phyloP scores from a whole-genome alignment of 1,140 invertebrate species.

The Lepidostoma basale region DNA sequence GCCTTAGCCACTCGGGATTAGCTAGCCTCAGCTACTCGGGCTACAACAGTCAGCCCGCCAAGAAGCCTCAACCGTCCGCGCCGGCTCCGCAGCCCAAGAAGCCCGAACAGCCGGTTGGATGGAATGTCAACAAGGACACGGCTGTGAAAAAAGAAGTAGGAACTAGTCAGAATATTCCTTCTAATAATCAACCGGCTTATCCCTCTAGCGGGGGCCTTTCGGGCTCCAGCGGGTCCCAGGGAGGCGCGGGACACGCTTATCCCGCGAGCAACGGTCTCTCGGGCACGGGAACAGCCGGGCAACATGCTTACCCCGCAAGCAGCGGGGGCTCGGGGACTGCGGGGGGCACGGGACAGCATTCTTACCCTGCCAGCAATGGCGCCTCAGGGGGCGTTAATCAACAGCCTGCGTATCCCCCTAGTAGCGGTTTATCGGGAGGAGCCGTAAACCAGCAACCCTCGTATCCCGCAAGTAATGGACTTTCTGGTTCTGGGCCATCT shows the following conservation, averaged over 20 bases:
- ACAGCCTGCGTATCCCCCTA: constrained; percentile 31
- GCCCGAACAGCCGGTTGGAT: constrained; percentile 21
- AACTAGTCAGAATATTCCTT: constrained; percentile 24
- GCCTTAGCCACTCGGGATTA: constrained; percentile 19
- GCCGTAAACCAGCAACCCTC: constrained; percentile 32
- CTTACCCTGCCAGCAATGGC: constrained; percentile 29
- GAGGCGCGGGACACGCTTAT: constrained; percentile 23
- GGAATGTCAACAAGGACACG: constrained; percentile 37
- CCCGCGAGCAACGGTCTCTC: constrained; percentile 32
- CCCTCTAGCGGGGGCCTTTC: constrained; percentile 22
- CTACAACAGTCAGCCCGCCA: constrained; percentile 13
- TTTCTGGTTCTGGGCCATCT: constrained; percentile 31
- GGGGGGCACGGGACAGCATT: constrained; percentile 42
- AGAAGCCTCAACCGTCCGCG: constrained; percentile 22
- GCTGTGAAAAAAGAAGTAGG: constrained; percentile 29
- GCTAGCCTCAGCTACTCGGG: constrained; percentile 43
- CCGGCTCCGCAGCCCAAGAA: constrained; percentile 9
- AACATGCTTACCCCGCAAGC: constrained; percentile 50
- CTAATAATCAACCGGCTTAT: constrained; percentile 3
- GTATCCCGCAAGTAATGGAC: constrained; percentile 31
- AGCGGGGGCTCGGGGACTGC: constrained; percentile 24
- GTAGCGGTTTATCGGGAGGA: constrained; percentile 30
- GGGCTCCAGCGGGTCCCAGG: constrained; percentile 8
- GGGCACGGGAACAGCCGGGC: neutral
- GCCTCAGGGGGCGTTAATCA: constrained; percentile 30